Evolutionary conservation across 2,113 vertebrate genomes (phyloP), one percentile per base, ranked within the genome.

Genomic region (Genyomyrus donnyi): DNA sequence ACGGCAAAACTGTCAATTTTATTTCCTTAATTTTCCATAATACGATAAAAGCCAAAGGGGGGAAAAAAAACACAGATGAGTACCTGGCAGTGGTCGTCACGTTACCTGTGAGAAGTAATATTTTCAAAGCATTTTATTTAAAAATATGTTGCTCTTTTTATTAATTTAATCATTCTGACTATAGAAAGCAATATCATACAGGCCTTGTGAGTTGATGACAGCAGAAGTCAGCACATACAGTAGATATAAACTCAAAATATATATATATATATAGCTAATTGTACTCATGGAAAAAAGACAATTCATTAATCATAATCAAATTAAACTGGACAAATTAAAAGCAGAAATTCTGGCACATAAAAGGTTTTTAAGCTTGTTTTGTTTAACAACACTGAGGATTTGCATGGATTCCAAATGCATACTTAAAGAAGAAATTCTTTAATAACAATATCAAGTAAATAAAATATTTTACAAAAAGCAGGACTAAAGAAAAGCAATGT

Each of bases 381-480:
- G 19, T n/a, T 62, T 50, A 13, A 31, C 85, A 49, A 45, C 24
- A 45, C 21, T 62, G 39, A 46, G 19, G 87, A 88, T 62, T 88
- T 42, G 21, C 56, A 45, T 2, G 87, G 35, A 42, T 17, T 62
- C 52, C 35, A 17, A 88, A 66, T 88, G 31, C 49, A 87, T 87
- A 88, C 56, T 46, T 48, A 45, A 88, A 58, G 56, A 24, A 24
- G 8, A n/a, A 42, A 46, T 11, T 45, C 42, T 45, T 88, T 45
- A 88, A 87, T 35, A 56, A n/a, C 48, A 62, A 27, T 19, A 88
- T 58, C 6, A 46, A 62, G 52, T 19, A 66, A 62, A 62, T 45
- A 94, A 97, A 96, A 96, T 94, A 96, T 94, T 94, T 95, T 95
- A 96, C 96, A 94, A 90, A 62, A 94, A 94, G 93, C 95, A 96